Conservation (phyloP, 2,888 invertebrate genomes). For the Scaptodrosophila latifasciaeformis region DNA sequence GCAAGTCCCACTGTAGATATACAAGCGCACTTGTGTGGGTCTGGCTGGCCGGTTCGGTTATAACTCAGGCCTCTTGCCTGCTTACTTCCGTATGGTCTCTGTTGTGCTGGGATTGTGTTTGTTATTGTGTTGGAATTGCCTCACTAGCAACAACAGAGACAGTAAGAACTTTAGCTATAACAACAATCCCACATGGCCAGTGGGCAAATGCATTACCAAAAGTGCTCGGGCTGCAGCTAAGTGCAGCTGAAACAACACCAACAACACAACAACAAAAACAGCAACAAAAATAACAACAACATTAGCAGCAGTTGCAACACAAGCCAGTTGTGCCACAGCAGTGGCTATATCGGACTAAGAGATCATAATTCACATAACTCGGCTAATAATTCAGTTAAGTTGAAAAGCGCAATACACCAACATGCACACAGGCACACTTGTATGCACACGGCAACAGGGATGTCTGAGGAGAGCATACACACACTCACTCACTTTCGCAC, state of each 20-base stretch:
- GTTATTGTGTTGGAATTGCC: conserved; percentile 58
- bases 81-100: not conserved
- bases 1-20: not conserved
- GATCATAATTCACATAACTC: conserved; percentile 66
- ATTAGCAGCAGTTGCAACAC: conserved; percentile 7
- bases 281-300: conserved; percentile 8
- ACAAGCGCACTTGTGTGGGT: not conserved
- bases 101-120: conserved; percentile 21
- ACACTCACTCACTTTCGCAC: conserved; percentile 7
- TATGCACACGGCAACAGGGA: conserved; percentile 2
- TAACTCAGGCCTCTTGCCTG: conserved; percentile 34
- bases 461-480: too few relatives aligned
- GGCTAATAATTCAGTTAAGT: conserved; percentile 67
- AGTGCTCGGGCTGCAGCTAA: conserved; percentile 40
- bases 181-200: conserved; percentile 62
- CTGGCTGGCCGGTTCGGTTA: conserved; percentile 38
- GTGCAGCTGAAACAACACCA: conserved; percentile 8
- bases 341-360: conserved; percentile 54
- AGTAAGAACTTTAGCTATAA: conserved; percentile 10
- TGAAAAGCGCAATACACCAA: conserved; percentile 54
- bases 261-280: not conserved
- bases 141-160: conserved; percentile 33
- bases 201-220: conserved; percentile 68
- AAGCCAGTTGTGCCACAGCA: conserved; percentile 12
- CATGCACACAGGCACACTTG: not conserved